phyloP scores from a whole-genome alignment of 2,797 vertebrate species.

The Dendrocincla tyrannina region DNA sequence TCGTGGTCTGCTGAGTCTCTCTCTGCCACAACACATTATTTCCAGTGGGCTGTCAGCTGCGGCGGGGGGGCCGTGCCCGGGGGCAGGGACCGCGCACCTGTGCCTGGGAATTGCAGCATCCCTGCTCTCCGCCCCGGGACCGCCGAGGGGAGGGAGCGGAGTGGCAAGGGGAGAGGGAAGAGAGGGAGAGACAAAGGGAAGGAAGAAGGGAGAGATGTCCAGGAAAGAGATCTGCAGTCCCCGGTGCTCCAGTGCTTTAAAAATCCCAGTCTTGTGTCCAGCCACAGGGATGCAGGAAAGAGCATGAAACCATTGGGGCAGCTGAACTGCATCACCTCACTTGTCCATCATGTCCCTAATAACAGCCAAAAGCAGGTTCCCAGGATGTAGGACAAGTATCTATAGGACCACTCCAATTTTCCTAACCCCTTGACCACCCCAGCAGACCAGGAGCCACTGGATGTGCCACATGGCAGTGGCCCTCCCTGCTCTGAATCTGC shows the following conservation, averaged over 20 bases:
- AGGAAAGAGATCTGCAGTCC: neutral
- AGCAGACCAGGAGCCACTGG: rapidly evolving
- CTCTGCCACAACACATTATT: slow-evolving; percentile 90
- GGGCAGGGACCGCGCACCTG: slow-evolving; percentile 83
- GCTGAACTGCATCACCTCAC: neutral
- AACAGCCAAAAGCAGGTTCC: neutral
- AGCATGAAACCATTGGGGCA: rapidly evolving
- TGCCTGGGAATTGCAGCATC: slow-evolving; percentile 77
- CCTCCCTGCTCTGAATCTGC: neutral
- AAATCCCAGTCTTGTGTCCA: neutral
- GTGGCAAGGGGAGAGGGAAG: neutral
- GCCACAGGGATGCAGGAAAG: neutral
- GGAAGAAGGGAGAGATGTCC: neutral
- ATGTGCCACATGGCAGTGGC: rapidly evolving
- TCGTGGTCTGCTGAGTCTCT: slow-evolving; percentile 74
- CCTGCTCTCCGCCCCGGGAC: slow-evolving; percentile 36
- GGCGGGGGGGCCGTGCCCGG: slow-evolving; percentile 73
- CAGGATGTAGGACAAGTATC: neutral
- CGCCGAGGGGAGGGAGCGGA: neutral
- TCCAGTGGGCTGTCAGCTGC: slow-evolving; percentile 81
- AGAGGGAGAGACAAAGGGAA: slow-evolving; percentile 22
- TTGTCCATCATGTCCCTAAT: neutral
- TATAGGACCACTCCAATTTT: neutral
- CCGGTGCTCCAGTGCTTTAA: neutral
- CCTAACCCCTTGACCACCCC: neutral